Evolutionary conservation across 2,797 vertebrate genomes (phyloP), one percentile per base, ranked within the genome.

Genomic region (Pelobates cultripes): DNA sequence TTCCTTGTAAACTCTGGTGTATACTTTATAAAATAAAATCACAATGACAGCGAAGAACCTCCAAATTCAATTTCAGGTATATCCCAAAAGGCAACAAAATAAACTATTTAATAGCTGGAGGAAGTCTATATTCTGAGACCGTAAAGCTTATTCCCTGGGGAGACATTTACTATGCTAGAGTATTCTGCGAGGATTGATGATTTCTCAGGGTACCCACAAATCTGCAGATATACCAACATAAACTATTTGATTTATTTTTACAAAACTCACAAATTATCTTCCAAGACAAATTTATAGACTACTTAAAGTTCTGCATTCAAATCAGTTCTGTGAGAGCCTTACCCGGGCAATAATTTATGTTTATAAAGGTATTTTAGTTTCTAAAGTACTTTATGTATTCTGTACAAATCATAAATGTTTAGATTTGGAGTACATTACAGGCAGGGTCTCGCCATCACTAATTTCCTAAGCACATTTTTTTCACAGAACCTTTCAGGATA

Each of bases 321-420:
- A 83, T 83, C 63, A 40, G 70, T 43, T 63, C 70, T 43, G 63
- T 40, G 43, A 67, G 68, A 66, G 63, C 53, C 7, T 10, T 41
- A n/a, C 28, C 61, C 41, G 15, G 57, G n/a, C 8, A 6, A 3
- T 73, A 17, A 77, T 82, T 78, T 73, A 82, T 73, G 61, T 73
- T 40, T 10, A 13, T 61, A 13, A 53, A 83, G 81, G 81, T 78
- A 66, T 61, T 61, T 75, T 67, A 42, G 14, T 73, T 74, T 70
- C 70, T 44, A 9, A 57, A 82, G 61, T 68, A 45, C 57, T 74
- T 78, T 73, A 73, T 83, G 53, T 43, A 73, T 83, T 82, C 73
- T 74, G 51, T 78, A 61, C 70, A 83, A 73, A 83, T 78, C 75
- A 78, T 83, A 83, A 83, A 78, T 78, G 81, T 78, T 83, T 78